Evolutionary conservation across 2,888 invertebrate genomes (phyloP).

Genomic region (Mystacides longicornis): DNA sequence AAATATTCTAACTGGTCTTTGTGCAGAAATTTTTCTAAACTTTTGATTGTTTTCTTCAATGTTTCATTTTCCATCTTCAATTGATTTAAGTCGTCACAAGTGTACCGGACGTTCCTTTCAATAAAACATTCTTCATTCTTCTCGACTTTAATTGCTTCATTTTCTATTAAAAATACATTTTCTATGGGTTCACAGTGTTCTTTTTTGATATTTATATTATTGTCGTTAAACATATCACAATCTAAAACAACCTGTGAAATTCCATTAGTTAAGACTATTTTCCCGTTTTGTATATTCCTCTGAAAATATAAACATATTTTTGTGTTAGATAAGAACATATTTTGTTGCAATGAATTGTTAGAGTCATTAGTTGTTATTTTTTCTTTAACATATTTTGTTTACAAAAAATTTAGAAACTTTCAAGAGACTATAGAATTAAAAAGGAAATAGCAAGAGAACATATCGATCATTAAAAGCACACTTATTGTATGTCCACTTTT

Average conservation of each 20-base stretch:
- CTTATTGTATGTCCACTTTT: too few species aligned
- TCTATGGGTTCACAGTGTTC: too few species aligned
- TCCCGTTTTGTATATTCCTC: not conserved
- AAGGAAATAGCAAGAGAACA: too few species aligned
- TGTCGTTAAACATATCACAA: not conserved
- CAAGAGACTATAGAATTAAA: too few species aligned
- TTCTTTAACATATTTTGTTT: too few species aligned
- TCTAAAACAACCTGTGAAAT: not conserved
- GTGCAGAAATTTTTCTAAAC: not conserved
- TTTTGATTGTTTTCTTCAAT: not conserved
- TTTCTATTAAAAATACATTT: not conserved
- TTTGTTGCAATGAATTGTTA: too few species aligned
- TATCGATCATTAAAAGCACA: too few species aligned
- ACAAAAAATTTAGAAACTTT: too few species aligned
- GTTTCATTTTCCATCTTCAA: not conserved
- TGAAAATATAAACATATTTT: not conserved
- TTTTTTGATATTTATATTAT: too few species aligned
- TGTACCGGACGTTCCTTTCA: not conserved
- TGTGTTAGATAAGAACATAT: too few species aligned
- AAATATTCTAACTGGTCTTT: conserved; percentile 3
- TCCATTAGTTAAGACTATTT: not conserved
- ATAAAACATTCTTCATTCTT: not conserved
- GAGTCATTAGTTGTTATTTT: too few species aligned
- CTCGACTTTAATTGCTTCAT: too few species aligned
- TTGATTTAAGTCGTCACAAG: not conserved